Evolutionary conservation across 1,140 invertebrate species (phyloP).

Genomic region (Trichomalopsis sarcophagae): DNA sequence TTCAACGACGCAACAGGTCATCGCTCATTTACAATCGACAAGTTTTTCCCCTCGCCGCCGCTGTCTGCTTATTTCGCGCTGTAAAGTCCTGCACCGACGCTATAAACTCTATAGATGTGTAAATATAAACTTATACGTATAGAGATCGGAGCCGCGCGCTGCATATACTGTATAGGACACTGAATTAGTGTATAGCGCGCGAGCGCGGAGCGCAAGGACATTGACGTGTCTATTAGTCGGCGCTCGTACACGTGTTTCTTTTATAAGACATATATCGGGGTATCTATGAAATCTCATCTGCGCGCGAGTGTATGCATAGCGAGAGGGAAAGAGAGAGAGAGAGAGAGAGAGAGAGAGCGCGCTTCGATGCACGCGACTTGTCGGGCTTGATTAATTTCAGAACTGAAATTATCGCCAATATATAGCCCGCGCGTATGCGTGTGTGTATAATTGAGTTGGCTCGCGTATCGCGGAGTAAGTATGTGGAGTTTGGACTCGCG

Average conservation of each 20-base stretch:
- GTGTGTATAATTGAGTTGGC: conserved; percentile 7
- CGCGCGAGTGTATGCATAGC: background rate
- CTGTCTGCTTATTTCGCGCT: background rate
- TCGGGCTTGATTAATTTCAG: conserved; percentile 32
- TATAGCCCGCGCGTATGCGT: background rate
- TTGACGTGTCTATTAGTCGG: conserved; percentile 58
- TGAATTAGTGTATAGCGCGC: conserved; percentile 37
- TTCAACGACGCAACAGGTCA: conserved; percentile 32
- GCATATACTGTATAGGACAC: background rate
- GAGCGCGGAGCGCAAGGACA: conserved; percentile 16
- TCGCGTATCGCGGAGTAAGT: background rate
- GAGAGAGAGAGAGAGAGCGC: conserved; percentile 5
- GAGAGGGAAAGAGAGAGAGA: no score
- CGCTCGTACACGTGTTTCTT: conserved; percentile 54
- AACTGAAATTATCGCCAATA: conserved; percentile 25
- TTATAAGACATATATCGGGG: conserved; percentile 47
- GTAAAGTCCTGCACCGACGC: background rate
- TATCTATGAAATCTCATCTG: conserved; percentile 60
- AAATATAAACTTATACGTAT: background rate
- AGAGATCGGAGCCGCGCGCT: background rate
- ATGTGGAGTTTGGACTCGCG: no score
- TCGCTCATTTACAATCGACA: conserved; percentile 37
- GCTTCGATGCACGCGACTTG: conserved; percentile 15
- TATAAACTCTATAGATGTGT: background rate
- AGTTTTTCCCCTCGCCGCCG: conserved; percentile 9